Conservation (phyloP, 2,797 vertebrate genomes). For the Anguilla anguilla region DNA sequence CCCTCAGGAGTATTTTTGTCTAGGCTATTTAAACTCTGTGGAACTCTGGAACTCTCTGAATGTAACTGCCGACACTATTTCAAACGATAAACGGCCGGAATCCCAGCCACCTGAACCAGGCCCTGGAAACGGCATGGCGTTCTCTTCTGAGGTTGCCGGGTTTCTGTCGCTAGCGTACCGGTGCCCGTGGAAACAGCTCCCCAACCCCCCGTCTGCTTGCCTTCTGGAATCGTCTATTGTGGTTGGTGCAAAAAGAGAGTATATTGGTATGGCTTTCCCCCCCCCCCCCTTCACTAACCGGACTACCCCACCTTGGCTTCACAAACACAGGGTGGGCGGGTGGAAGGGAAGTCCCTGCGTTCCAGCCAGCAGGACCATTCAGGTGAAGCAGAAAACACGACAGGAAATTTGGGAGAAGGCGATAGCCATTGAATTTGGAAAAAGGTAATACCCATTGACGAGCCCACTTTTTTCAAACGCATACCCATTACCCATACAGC, state of each 20-base stretch:
- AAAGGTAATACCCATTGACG: neutral
- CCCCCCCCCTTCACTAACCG: neutral
- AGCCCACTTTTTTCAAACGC: neutral
- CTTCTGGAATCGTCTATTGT: conserved; percentile 8
- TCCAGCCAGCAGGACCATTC: neutral
- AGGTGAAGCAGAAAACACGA: neutral
- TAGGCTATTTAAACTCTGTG: conserved; percentile 19
- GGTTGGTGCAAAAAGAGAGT: conserved; percentile 10
- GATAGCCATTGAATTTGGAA: neutral
- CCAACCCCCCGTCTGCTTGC: neutral
- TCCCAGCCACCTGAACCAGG: conserved; percentile 52
- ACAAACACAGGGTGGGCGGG: neutral
- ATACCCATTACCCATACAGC: neutral
- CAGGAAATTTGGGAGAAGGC: neutral
- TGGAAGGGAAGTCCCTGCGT: neutral
- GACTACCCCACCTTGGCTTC: neutral
- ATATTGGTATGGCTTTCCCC: neutral
- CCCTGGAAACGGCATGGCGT: conserved; percentile 50
- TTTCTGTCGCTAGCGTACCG: conserved; percentile 45
- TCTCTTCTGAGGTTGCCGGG: conserved; percentile 49
- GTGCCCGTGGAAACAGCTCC: neutral
- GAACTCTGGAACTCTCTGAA: neutral
- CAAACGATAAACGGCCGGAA: conserved; percentile 49
- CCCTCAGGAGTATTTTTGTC: conserved; percentile 31
- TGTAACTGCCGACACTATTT: conserved; percentile 32